Conservation (phyloP, 2,113 vertebrate species). For the Dermatemys mawii region DNA sequence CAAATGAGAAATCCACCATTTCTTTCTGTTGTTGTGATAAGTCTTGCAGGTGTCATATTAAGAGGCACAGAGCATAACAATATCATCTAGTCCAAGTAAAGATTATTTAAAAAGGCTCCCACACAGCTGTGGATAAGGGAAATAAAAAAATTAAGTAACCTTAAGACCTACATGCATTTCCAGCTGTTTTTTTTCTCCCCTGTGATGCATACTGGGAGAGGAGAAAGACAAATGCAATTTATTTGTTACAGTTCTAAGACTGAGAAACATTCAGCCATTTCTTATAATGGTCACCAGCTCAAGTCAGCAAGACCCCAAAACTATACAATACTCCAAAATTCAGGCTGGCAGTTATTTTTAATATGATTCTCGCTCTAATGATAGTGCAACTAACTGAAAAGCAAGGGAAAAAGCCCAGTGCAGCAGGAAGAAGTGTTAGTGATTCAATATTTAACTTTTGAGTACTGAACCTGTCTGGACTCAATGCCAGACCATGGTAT, state of each 20-base stretch:
- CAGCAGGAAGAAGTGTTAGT: not conserved
- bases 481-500: not conserved
- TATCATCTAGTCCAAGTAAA: not conserved
- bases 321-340: not conserved
- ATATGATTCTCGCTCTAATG: not conserved
- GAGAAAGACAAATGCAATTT: not conserved
- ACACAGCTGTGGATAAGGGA: not conserved
- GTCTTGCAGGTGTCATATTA: not conserved
- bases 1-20: not conserved
- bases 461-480: not conserved
- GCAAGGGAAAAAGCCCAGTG: not conserved
- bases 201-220: not conserved
- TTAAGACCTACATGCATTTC: not conserved
- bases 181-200: not conserved
- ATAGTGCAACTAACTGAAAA: not conserved
- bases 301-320: not conserved
- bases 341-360: not conserved
- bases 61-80: not conserved
- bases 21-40: not conserved
- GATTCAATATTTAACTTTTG: not conserved
- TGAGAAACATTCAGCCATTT: not conserved
- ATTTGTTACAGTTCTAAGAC: not conserved
- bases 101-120: not conserved
- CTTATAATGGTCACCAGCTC: not conserved
- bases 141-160: not conserved